Percentiles rank a stretch among this genome's conserved stretches.
Conservation (phyloP, 1,140 invertebrate species). For the Dreissena polymorpha region DNA sequence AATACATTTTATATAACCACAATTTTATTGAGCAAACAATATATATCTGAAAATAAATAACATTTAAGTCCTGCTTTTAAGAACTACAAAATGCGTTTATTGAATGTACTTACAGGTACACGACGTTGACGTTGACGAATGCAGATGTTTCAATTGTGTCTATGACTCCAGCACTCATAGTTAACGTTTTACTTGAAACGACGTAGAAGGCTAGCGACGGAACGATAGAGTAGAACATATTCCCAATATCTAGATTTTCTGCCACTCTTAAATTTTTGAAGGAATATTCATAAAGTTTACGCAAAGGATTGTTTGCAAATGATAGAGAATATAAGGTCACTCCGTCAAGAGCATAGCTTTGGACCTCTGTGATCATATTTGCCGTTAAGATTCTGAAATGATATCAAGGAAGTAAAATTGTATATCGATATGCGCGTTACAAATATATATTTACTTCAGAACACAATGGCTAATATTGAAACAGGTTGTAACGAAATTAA, state of each 20-base stretch:
- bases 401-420: too few relatives aligned
- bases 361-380: constrained; percentile 27
- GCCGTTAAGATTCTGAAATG: neutral
- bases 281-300: constrained; percentile 15
- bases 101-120: constrained; percentile 13
- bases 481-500: too few relatives aligned
- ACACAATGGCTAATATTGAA: too few relatives aligned
- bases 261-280: constrained; percentile 6
- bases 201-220: constrained; percentile 9
- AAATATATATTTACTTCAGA: too few relatives aligned
- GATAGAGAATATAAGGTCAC: neutral
- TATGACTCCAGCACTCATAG: neutral
- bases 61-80: too few relatives aligned
- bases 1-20: too few relatives aligned
- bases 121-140: neutral
- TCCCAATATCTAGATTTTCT: neutral
- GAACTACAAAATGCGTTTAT: too few relatives aligned
- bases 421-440: too few relatives aligned
- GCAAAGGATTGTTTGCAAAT: constrained; percentile 20
- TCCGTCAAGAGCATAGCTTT: constrained; percentile 10
- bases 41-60: too few relatives aligned
- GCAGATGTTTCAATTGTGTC: constrained; percentile 4
- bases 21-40: too few relatives aligned
- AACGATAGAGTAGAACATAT: neutral
- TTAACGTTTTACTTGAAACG: neutral